These are phyloP conservation scores for Agrilus biguttatus DNA, from an alignment of 2,888 invertebrate species.

Conservation along the genomic window DNA sequence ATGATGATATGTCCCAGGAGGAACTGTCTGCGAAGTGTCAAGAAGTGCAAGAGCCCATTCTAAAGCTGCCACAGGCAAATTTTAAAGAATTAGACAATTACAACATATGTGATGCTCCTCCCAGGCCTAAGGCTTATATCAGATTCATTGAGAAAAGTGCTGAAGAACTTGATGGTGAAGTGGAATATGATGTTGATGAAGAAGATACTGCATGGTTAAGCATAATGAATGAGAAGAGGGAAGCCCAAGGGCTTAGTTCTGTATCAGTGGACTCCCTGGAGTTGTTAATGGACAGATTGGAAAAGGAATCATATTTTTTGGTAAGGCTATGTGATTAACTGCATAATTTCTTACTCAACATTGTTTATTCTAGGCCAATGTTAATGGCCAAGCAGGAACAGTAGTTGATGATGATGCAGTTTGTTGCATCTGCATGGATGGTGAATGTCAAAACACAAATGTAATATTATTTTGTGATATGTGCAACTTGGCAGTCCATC, in stretches of 20 bases:
- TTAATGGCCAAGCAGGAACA: constrained; percentile 53
- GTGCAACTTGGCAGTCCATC: constrained; percentile 98
- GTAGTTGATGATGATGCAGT: constrained; percentile 96
- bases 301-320: constrained; percentile 95
- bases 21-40: constrained; percentile 31
- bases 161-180: constrained; percentile 85
- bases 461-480: constrained; percentile 99
- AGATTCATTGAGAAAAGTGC: constrained; percentile 88
- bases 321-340: constrained; percentile 24
- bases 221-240: constrained; percentile 73
- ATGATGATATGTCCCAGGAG: constrained; percentile 42
- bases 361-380: constrained; percentile 36
- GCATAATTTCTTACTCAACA: background rate
- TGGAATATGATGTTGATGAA: constrained; percentile 96
- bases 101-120: constrained; percentile 67
- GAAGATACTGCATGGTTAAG: constrained; percentile 93
- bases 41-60: constrained; percentile 26
- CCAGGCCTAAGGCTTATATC: constrained; percentile 78
- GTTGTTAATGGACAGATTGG: constrained; percentile 90
- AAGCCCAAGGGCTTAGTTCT: constrained; percentile 51
- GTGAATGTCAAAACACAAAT: constrained; percentile 96
- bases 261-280: constrained; percentile 87
- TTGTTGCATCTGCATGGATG: constrained; percentile 97
- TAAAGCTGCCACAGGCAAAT: constrained; percentile 54
- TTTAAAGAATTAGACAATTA: constrained; percentile 62